Percentiles rank a stretch among this genome's conserved stretches.
These are phyloP conservation scores for Caprella mutica DNA, from an alignment of 2,888 invertebrate genomes.

Conservation along the genomic window DNA sequence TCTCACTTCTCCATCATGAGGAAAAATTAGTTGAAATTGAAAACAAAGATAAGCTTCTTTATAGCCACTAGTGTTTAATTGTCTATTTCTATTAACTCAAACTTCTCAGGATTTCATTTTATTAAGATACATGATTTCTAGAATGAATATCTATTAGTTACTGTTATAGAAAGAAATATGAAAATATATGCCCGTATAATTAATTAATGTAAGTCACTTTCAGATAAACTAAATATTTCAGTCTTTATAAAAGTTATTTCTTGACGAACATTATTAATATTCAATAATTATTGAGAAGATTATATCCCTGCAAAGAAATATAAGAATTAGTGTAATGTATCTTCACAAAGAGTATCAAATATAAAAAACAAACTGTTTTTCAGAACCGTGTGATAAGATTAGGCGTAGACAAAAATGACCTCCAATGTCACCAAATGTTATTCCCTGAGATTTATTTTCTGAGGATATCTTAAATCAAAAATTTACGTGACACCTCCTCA, in stretches of 20 bases:
- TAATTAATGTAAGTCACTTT: neutral
- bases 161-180: conserved; percentile 6
- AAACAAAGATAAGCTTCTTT: neutral
- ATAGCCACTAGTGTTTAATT: conserved; percentile 6
- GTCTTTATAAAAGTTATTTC: too few relatives aligned
- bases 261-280: neutral
- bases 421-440: too few relatives aligned
- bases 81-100: conserved; percentile 11
- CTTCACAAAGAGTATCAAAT: neutral
- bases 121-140: conserved; percentile 5
- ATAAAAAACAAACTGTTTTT: too few relatives aligned
- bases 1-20: too few relatives aligned
- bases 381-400: too few relatives aligned
- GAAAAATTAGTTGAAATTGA: too few relatives aligned
- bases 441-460: too few relatives aligned
- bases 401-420: too few relatives aligned
- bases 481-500: too few relatives aligned
- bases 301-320: neutral
- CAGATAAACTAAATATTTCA: too few relatives aligned
- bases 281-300: neutral
- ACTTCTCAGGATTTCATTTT: conserved; percentile 3
- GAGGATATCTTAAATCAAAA: too few relatives aligned
- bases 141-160: conserved; percentile 13
- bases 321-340: neutral
- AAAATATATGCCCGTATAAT: conserved; percentile 4